Evolutionary conservation across 30 jellyfish, hydroid and myxozoan genomes (phyloP).

Genomic region (Hydractinia echinata): DNA sequence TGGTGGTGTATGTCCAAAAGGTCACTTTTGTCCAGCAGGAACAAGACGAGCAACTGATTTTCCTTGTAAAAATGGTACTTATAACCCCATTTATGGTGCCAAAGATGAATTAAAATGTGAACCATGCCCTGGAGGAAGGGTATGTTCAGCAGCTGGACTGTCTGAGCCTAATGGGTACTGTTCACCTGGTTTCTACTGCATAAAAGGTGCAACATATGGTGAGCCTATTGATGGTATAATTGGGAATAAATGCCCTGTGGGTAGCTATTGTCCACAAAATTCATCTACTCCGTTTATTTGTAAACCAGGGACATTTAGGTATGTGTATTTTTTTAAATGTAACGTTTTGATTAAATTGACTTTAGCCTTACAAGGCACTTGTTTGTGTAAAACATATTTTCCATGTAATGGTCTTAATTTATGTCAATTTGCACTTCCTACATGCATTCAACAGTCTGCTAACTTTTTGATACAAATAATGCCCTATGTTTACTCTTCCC

Average conservation of each 20-base stretch:
- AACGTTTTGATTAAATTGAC: too few species aligned
- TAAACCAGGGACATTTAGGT: constrained; percentile 87
- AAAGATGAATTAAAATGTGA: constrained; percentile 44
- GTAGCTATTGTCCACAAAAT: constrained; percentile 88
- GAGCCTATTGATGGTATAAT: constrained; percentile 75
- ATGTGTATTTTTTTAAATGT: not conserved
- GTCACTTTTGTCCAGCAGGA: constrained; percentile 82
- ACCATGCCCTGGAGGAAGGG: constrained; percentile 80
- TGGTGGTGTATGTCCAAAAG: constrained; percentile 97
- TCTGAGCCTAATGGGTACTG: constrained; percentile 76
- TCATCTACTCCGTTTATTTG: constrained; percentile 58
- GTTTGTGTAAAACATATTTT: too few species aligned
- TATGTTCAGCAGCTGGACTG: constrained; percentile 76
- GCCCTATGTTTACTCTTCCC: too few species aligned
- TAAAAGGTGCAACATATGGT: constrained; percentile 57
- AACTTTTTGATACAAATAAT: too few species aligned
- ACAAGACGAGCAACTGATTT: constrained; percentile 62
- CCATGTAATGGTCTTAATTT: too few species aligned
- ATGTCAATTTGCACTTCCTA: too few species aligned
- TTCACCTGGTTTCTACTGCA: constrained; percentile 85
- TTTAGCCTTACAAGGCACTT: too few species aligned
- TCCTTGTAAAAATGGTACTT: constrained; percentile 87
- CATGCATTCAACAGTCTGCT: too few species aligned
- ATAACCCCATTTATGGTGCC: constrained; percentile 76
- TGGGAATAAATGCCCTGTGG: constrained; percentile 85